Base-by-base conservation (phyloP, 2,797 vertebrate genomes). In the Molossus molossus region DNA sequence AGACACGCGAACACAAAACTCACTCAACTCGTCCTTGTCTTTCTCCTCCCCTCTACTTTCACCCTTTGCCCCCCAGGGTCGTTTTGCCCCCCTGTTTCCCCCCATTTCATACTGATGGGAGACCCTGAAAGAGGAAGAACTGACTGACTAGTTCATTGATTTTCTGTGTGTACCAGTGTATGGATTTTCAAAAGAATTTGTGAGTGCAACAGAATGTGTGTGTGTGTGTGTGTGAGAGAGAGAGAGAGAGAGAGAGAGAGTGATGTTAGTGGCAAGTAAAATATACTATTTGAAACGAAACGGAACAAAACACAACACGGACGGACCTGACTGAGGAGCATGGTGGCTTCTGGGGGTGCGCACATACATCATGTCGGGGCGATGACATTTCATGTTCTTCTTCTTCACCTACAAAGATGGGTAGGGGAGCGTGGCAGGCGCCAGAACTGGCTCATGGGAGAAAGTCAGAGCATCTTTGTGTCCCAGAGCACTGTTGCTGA, bases 1-100 rank as follows among this genome's bases (percentile, higher is more conserved):
- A 62, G 13, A 18, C 0, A 11, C 0, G 0, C 1, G 1, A 6
- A 12, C 25, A 18, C 5, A 1, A 60, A 25, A 1, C 25, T 17
- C 1, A n/a, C 45, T 6, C 37, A 29, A 4, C 18, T 72, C 53
- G 10, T 48, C 10, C 29, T 40, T 69, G n/a, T 48, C 29, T 40
- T 83, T 69, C 21, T 88, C 29, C 14, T 81, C 27, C 58, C 80
- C 5, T 11, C n/a, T 33, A 6, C 87, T 60, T 27, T 48, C 0
- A 0, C 53, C 70, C 64, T 60, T 23, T 79, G 15, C 6, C 37
- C 50, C 80, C 27, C 21, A 21, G 3, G 29, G 25, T 57, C 58
- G 23, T 3, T 13, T 57, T 58, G 40, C 23, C 33, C 72, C 23
- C 17, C 11, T 53, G 27, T 27, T 15, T 64, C 40, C 1, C 0